These are phyloP conservation scores for Atta texana DNA, from an alignment of 1,140 invertebrate species.

Conservation along the genomic window DNA sequence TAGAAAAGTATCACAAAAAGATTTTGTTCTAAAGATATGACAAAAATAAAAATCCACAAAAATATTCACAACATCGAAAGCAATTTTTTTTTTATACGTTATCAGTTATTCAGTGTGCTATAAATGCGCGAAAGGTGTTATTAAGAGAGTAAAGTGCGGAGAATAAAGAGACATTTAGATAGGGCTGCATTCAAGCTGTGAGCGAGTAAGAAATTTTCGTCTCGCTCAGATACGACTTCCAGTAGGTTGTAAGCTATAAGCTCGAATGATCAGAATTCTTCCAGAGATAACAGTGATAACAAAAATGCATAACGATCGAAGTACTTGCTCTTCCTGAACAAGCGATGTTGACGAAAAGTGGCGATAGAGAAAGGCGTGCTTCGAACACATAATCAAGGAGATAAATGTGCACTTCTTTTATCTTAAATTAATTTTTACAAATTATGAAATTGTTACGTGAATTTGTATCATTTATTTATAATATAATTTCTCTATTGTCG, in stretches of 20 bases:
- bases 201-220: constrained; percentile 47
- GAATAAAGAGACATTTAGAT: constrained; percentile 47
- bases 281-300: constrained; percentile 31
- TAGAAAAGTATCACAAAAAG: constrained; percentile 1
- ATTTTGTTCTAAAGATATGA: constrained; percentile 52
- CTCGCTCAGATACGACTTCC: constrained; percentile 36
- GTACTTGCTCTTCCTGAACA: constrained; percentile 44
- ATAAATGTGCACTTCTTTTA: constrained; percentile 44
- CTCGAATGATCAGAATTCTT: constrained; percentile 51
- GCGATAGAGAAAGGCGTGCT: constrained; percentile 56
- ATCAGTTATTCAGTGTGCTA: constrained; percentile 36
- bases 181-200: constrained; percentile 36
- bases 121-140: constrained; percentile 58
- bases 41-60: constrained; percentile 59
- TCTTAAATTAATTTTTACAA: constrained; percentile 2
- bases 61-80: constrained; percentile 71
- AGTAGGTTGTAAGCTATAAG: constrained; percentile 56
- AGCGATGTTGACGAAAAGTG: constrained; percentile 66
- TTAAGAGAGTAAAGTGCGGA: constrained; percentile 50
- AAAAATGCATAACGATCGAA: constrained; percentile 52
- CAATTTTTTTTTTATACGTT: constrained; percentile 37
- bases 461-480: neutral
- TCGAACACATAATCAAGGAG: constrained; percentile 23
- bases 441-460: neutral
- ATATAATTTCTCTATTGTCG: neutral